Evolutionary conservation across 2,888 invertebrate genomes (phyloP).

Genomic region (Osedax fenrisi): DNA sequence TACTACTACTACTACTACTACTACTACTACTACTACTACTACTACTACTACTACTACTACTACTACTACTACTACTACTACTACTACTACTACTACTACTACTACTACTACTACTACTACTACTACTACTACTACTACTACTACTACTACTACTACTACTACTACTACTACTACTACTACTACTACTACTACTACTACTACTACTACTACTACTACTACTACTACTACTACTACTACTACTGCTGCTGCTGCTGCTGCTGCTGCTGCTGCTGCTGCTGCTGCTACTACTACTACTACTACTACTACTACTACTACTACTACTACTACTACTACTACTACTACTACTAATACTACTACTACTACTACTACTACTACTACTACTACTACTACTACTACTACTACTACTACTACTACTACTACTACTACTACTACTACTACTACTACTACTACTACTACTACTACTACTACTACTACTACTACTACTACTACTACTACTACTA

Average conservation of each 20-base stretch:
- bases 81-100: not conserved
- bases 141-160: not conserved
- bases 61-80: not conserved
- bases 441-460: not conserved
- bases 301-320: constrained; percentile 2
- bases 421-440: not conserved
- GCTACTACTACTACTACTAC: constrained; percentile 2
- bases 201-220: not conserved
- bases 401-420: not conserved
- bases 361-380: not conserved
- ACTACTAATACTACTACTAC: too few species aligned
- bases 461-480: not conserved
- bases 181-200: not conserved
- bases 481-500: not conserved
- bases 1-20: too few species aligned
- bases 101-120: not conserved
- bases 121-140: not conserved
- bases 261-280: constrained; percentile 2
- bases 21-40: not conserved
- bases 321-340: not conserved
- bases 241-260: not conserved
- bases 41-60: not conserved
- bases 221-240: not conserved
- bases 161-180: not conserved
- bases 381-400: constrained; percentile 2